These are phyloP conservation scores for Melieria picta DNA, from an alignment of 2,888 invertebrate species.

Conservation along the genomic window DNA sequence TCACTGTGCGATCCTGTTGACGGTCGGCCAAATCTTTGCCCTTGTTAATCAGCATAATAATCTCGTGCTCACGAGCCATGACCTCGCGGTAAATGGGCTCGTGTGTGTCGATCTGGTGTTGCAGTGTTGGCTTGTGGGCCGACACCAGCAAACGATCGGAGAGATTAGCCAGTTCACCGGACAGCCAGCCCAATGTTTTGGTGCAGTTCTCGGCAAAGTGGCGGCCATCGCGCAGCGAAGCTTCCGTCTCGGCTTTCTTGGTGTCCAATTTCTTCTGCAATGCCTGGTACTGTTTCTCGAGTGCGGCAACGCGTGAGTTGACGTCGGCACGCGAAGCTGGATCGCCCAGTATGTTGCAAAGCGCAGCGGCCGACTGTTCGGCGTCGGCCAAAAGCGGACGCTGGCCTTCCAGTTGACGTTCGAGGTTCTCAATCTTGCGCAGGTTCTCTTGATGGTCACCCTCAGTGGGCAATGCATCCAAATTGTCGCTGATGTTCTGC, in stretches of 20 bases:
- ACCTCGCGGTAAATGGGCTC: constrained; percentile 91
- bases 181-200: constrained; percentile 89
- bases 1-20: constrained; percentile 71
- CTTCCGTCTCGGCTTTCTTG: constrained; percentile 90
- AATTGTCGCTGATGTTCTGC: constrained; percentile 85
- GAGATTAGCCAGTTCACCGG: constrained; percentile 79
- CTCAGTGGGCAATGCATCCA: constrained; percentile 83
- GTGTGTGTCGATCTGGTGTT: constrained; percentile 87
- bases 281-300: constrained; percentile 88
- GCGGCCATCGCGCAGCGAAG: constrained; percentile 84
- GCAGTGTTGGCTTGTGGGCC: constrained; percentile 83
- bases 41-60: constrained; percentile 92
- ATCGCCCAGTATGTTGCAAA: constrained; percentile 89
- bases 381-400: constrained; percentile 87
- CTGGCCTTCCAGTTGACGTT: constrained; percentile 88
- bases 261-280: constrained; percentile 90
- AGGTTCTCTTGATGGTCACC: constrained; percentile 88
- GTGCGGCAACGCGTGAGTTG: constrained; percentile 83
- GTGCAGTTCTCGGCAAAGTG: constrained; percentile 91
- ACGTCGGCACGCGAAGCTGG: constrained; percentile 91
- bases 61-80: constrained; percentile 89
- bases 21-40: constrained; percentile 76
- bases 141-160: constrained; percentile 85
- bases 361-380: constrained; percentile 88
- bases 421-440: constrained; percentile 86